Evolutionary conservation across 2,888 invertebrate species (phyloP), one percentile per base, ranked within the genome.

Genomic region (Sarcophaga caerulescens): DNA sequence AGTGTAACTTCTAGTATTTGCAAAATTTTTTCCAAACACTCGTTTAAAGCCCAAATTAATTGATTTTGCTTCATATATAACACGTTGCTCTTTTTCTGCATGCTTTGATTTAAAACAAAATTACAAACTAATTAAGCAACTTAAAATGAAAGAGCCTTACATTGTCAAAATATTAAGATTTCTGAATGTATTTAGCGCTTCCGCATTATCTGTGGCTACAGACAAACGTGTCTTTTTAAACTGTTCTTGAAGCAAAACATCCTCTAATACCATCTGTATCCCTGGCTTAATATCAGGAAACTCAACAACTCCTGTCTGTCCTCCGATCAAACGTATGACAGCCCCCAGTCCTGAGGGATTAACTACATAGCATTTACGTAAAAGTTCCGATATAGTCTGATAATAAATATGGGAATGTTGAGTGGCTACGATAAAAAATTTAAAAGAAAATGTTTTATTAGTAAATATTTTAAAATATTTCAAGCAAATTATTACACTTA

Each of bases 151-250:
- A 81, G 87, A 83, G 35, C 90, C 92, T 91, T 91, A 89, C 94
- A 90, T 92, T 23, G 91, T 90, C 47, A 94, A 85, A n/a, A 90
- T 89, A 5, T 93, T 92, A 25, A 94, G 91, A 90, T 94, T 94
- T 84, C 92, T 92, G 81, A 94, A 94, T 0, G 94, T 91, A 82
- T 93, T 94, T 35, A 92, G 90, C 0, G 92, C 92, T 52, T 93
- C 93, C 4, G 90, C 87, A 6, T 88, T 87, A 1, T 89, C 85
- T 12, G 91, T 91, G 1, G 92, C 89, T 1, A 90, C 89, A 4
- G 89, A 85, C 62, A 90, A 63, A 2, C 91, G 90, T 6, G 85
- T 70, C 77, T 90, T 90, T 85, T 91, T 92, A n/a, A 93, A 92
- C 71, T 92, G 92, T 59, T 92, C 90, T 81, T 92, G 91, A 23